Conservation (phyloP, 2,113 vertebrate species). For the Gopherus flavomarginatus region DNA sequence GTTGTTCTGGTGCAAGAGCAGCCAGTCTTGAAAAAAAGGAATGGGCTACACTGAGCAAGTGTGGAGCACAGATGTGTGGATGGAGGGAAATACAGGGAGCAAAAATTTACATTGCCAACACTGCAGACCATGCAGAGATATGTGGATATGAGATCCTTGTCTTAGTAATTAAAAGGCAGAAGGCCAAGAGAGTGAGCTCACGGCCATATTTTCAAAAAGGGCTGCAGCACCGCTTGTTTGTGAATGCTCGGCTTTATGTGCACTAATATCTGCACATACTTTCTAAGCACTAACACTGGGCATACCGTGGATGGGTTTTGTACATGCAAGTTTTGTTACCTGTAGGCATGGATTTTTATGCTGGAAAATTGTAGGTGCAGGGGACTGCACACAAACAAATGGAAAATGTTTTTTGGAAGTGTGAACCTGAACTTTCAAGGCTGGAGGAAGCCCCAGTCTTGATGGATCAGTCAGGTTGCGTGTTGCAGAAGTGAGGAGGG, state of each 20-base stretch:
- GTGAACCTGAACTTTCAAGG: rapidly evolving
- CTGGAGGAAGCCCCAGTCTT: background rate
- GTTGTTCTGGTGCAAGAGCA: background rate
- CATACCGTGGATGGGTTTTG: background rate
- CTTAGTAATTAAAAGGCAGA: background rate
- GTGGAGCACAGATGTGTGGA: background rate
- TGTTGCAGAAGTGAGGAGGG: background rate
- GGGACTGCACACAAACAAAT: background rate
- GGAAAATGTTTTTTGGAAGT: background rate
- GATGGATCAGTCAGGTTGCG: background rate
- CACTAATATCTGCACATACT: rapidly evolving
- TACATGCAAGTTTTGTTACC: background rate
- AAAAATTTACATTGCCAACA: background rate
- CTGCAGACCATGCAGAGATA: background rate
- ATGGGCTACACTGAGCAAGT: background rate
- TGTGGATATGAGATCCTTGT: background rate
- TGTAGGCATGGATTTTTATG: background rate
- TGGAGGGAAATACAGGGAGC: background rate
- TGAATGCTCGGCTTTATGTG: background rate
- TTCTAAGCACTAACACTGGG: background rate
- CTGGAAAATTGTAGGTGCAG: rapidly evolving
- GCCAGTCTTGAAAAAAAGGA: background rate
- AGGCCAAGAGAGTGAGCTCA: background rate
- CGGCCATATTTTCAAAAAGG: rapidly evolving
- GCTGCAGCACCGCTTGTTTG: rapidly evolving